phyloP scores from a whole-genome alignment of 2,888 invertebrate species.

The Drosophila borborema region DNA sequence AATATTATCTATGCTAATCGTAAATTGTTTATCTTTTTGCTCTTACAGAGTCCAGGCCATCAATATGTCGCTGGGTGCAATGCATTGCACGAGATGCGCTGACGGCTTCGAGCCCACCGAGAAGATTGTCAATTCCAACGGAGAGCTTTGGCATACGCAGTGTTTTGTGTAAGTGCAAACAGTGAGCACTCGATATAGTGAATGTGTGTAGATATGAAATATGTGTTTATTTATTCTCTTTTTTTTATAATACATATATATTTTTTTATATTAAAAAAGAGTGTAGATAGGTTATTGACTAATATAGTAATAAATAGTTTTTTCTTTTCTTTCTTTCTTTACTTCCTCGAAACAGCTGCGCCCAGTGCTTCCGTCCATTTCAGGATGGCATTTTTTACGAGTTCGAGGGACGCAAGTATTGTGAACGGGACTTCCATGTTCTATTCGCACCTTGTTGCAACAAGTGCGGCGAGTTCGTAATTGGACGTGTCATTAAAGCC shows the following conservation, averaged over 20 bases:
- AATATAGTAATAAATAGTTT: too few relatives aligned
- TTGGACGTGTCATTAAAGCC: conserved; percentile 99
- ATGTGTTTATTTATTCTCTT: too few relatives aligned
- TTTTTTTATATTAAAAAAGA: too few relatives aligned
- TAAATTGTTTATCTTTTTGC: background rate
- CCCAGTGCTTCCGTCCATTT: conserved; percentile 99
- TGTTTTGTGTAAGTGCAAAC: conserved; percentile 96
- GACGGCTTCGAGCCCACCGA: conserved; percentile 98
- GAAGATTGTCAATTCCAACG: conserved; percentile 99
- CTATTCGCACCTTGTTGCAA: conserved; percentile 97
- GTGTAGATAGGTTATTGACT: too few relatives aligned
- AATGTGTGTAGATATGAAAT: background rate
- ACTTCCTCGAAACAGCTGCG: conserved; percentile 90
- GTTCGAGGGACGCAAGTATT: conserved; percentile 99
- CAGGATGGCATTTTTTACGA: conserved; percentile 99
- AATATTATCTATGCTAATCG: conserved; percentile 20
- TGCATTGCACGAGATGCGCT: conserved; percentile 97
- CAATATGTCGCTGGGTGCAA: conserved; percentile 94
- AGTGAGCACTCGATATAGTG: conserved; percentile 84
- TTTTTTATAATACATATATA: background rate
- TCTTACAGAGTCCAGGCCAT: conserved; percentile 80
- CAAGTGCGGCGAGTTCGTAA: conserved; percentile 96
- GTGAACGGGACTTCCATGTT: conserved; percentile 99
- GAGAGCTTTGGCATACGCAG: conserved; percentile 99
- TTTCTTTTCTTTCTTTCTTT: background rate